A percentile compares a stretch with the other conserved stretches of the same genome.
These are phyloP conservation scores for Euura lappo DNA, from an alignment of 1,140 invertebrate genomes.

Conservation along the genomic window DNA sequence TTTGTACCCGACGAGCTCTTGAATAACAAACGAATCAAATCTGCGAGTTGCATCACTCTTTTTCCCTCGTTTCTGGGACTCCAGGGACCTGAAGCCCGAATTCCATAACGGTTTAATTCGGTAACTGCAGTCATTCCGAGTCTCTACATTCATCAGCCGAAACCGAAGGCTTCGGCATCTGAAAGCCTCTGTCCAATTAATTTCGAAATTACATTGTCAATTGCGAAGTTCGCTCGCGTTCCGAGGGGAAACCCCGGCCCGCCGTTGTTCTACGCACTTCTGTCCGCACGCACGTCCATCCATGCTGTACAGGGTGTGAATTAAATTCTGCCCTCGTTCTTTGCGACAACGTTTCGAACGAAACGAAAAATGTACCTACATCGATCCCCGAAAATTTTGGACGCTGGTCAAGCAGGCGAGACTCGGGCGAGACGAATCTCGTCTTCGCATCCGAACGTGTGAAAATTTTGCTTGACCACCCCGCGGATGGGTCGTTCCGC, in stretches of 20 bases:
- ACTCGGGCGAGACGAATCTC: no score
- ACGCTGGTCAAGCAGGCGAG: no score
- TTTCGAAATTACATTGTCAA: conserved; percentile 36
- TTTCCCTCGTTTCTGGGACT: no score
- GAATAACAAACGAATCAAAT: conserved; percentile 3
- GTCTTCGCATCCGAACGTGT: no score
- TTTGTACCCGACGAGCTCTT: not conserved
- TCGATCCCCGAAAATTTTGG: no score
- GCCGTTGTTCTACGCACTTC: not conserved
- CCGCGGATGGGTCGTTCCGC: not conserved
- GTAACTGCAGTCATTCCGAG: no score
- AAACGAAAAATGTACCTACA: no score
- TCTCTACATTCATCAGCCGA: not conserved
- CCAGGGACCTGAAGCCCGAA: no score
- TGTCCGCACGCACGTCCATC: not conserved
- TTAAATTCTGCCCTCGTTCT: no score
- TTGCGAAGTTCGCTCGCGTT: conserved; percentile 21
- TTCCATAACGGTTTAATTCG: no score
- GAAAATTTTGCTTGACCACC: not conserved
- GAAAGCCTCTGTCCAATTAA: conserved; percentile 25
- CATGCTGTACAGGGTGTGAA: no score
- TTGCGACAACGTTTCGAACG: no score
- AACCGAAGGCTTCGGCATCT: conserved; percentile 1
- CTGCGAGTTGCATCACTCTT: not conserved
- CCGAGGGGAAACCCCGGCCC: conserved; percentile 3